Percentiles rank a stretch among this genome's conserved stretches.
These are phyloP conservation scores for Entosphenus tridentatus DNA, from an alignment of 2,113 vertebrate species.

Conservation along the genomic window DNA sequence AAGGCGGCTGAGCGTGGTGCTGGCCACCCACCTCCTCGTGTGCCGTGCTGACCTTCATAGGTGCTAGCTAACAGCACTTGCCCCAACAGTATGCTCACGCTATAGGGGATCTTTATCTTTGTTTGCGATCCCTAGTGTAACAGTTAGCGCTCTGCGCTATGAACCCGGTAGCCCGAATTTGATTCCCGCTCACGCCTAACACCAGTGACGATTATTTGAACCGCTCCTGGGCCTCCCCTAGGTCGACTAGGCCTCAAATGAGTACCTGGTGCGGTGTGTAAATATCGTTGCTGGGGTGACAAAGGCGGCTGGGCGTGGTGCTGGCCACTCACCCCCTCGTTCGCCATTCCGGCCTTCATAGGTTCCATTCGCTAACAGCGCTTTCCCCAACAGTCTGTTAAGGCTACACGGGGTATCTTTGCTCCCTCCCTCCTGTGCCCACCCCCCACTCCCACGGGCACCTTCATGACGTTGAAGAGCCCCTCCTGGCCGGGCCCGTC, in stretches of 20 bases:
- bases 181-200: too few species aligned
- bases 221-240: too few species aligned
- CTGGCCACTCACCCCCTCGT: too few species aligned
- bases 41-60: neutral
- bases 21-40: too few species aligned
- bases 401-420: neutral
- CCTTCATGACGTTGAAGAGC: slow-evolving; percentile 99
- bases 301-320: neutral
- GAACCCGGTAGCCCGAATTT: too few species aligned
- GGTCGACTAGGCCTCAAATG: too few species aligned
- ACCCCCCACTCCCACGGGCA: slow-evolving; percentile 14
- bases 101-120: neutral
- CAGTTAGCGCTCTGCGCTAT: too few species aligned
- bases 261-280: too few species aligned
- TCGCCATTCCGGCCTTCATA: neutral
- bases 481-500: slow-evolving; percentile 91
- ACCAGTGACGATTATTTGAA: too few species aligned
- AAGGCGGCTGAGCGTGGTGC: neutral
- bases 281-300: too few species aligned
- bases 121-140: too few species aligned
- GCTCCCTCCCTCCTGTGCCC: neutral
- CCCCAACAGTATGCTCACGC: neutral
- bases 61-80: neutral
- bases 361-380: neutral
- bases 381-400: neutral